Evolutionary conservation across 2,113 vertebrate genomes (phyloP).

Genomic region (Cyprinus carpio): DNA sequence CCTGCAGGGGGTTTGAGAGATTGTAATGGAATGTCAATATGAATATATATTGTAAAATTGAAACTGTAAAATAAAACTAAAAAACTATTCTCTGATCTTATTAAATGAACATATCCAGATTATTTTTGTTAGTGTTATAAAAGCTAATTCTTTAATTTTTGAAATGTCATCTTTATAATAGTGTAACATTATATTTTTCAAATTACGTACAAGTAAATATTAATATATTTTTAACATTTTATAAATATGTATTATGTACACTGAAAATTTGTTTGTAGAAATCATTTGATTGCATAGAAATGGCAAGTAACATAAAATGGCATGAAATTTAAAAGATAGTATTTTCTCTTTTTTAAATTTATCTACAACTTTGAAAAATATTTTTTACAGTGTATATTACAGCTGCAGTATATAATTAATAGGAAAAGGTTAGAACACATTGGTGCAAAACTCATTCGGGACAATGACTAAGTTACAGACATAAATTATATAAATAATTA

Average conservation of each 20-base stretch:
- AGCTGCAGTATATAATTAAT: no score
- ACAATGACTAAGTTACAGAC: no score
- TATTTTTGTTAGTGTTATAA: neutral
- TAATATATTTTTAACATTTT: neutral
- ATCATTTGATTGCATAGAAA: no score
- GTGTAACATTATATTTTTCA: neutral
- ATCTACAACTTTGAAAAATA: no score
- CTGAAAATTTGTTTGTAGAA: no score
- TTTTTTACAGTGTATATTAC: no score
- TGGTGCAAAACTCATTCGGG: no score
- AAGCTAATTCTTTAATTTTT: neutral
- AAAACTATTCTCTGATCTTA: neutral
- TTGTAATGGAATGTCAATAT: neutral
- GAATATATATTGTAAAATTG: no score
- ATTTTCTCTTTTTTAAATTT: no score
- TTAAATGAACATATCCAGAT: neutral
- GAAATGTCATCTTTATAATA: neutral
- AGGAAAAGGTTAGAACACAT: neutral
- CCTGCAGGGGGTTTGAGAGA: neutral
- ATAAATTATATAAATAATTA: no score
- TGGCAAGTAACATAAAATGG: no score
- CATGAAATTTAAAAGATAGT: no score
- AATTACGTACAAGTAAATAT: neutral
- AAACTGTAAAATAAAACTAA: neutral
- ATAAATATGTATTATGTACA: neutral